phyloP scores from a whole-genome alignment of 2,797 vertebrate genomes.

The Hippoglossus hippoglossus region DNA sequence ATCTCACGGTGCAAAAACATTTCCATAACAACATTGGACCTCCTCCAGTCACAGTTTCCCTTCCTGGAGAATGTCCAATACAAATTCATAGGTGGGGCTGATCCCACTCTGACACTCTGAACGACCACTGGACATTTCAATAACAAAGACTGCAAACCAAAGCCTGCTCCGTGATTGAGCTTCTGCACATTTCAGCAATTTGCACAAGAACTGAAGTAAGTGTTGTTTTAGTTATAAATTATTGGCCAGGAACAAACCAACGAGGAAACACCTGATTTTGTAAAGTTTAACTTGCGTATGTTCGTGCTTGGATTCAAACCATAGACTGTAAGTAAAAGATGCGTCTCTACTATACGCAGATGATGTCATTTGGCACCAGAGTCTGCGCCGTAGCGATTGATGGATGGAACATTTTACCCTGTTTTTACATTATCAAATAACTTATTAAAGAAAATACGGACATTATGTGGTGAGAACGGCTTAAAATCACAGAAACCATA shows the following conservation, averaged over 20 bases:
- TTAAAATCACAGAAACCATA: too few relatives aligned
- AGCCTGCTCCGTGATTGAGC: slow-evolving; percentile 17
- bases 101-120: slow-evolving; percentile 70
- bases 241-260: background rate
- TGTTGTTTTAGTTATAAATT: background rate
- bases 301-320: too few relatives aligned
- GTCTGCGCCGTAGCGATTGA: too few relatives aligned
- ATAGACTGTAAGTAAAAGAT: background rate
- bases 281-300: background rate
- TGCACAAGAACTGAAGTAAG: slow-evolving; percentile 28
- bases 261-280: background rate
- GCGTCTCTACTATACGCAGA: too few relatives aligned
- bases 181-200: slow-evolving; percentile 22
- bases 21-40: slow-evolving; percentile 74
- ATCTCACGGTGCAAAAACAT: slow-evolving; percentile 87
- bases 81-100: slow-evolving; percentile 80
- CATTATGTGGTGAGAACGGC: too few relatives aligned
- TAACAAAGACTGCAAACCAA: slow-evolving; percentile 21
- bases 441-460: too few relatives aligned
- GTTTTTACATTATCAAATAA: too few relatives aligned
- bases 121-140: background rate
- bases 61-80: slow-evolving; percentile 84
- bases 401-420: too few relatives aligned
- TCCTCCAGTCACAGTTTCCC: slow-evolving; percentile 84
- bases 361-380: too few relatives aligned